These are phyloP conservation scores for Propsilocerus akamusi DNA, from an alignment of 1,140 invertebrate species.

Conservation along the genomic window DNA sequence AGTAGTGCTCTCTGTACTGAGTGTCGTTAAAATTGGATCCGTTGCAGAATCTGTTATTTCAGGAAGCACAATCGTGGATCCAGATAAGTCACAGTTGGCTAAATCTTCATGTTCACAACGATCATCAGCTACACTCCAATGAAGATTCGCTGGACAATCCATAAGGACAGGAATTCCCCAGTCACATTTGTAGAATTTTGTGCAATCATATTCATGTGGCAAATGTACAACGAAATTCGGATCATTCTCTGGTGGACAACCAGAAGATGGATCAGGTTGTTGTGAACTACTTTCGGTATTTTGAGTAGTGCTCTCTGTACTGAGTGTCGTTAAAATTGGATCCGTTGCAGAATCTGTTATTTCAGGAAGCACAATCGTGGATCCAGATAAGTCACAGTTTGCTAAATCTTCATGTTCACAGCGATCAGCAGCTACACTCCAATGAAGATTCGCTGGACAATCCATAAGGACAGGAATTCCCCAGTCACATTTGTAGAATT, in stretches of 20 bases:
- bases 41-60: no score
- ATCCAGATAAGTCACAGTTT: conserved; percentile 13
- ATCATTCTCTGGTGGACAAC: no score
- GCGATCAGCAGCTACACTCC: conserved; percentile 11
- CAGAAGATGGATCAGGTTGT: no score
- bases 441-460: conserved; percentile 17
- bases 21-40: no score
- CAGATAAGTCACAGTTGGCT: conserved; percentile 14
- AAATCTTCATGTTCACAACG: conserved; percentile 18
- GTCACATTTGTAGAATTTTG: conserved; percentile 17
- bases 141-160: conserved; percentile 15
- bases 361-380: no score
- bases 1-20: no score
- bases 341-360: no score
- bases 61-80: no score
- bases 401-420: conserved; percentile 18
- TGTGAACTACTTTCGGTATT: no score
- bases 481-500: conserved; percentile 16
- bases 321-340: no score
- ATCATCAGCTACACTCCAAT: conserved; percentile 12
- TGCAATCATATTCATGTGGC: conserved; percentile 12
- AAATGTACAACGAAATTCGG: no score
- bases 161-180: conserved; percentile 15
- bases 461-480: conserved; percentile 15
- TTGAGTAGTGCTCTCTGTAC: no score